Base-by-base conservation (phyloP, 2,888 invertebrate species). In the Zeuzera pyrina region DNA sequence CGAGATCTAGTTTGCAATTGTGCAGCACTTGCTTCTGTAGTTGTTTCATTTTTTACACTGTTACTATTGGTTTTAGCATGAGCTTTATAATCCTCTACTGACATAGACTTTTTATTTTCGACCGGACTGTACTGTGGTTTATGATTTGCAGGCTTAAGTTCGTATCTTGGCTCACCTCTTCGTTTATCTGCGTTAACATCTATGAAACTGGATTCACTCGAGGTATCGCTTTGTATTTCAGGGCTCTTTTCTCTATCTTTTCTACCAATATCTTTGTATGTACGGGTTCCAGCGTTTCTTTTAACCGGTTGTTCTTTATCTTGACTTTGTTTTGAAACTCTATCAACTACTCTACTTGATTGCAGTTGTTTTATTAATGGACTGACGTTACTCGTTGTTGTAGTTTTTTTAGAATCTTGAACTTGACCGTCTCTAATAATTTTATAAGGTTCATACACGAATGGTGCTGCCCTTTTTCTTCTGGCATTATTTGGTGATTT, bases 371-470 rank as follows among this genome's bases (percentile, higher is more conserved):
- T 78, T 39, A 79, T 74, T 3, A 77, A 50, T n/a, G 83, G 83
- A 34, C 77, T 76, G 8, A 76, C 60, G 38, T 77, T 78, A 37
- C 66, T 59, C 2, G 59, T 56, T 6, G 72, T 66, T 4, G 71
- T 69, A 15, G 73, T 71, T 57, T 79, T 81, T 35, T 76, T 81
- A 1, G 71, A 67, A 33, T 78, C 81, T 36, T 60, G 65, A 15
- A 59, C 42, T 54, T 72, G 74, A 13, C 61, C 61, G 29, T 81
- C 79, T 47, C 62, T 66, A 29, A 84, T 76, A 15, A 83, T 77
- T 63, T 84, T 84, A 35, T 84, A 84, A 0, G 83, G 83, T 48
- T 84, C 83, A 41, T 84, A 84, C 3, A 72, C 49, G 58, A 83
- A 83, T 1, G 70, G 56, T 3, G 67, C 41, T 10, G 69, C 61